These are phyloP conservation scores for Pipistrellus pygmaeus DNA, from an alignment of 2,797 vertebrate genomes.

Conservation along the genomic window DNA sequence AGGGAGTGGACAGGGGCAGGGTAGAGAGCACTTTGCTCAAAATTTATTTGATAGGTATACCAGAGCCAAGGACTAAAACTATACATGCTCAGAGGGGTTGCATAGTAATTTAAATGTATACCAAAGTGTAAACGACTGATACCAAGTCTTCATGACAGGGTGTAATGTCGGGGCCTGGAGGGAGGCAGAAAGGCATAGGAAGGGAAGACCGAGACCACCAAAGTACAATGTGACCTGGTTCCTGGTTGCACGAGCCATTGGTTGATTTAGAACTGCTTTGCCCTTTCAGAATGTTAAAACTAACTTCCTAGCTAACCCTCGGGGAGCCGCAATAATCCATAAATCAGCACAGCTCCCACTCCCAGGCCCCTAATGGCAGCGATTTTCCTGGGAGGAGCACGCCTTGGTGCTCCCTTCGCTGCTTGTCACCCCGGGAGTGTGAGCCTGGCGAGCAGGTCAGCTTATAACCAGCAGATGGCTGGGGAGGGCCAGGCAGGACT, in stretches of 20 bases:
- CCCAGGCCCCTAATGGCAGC: rapidly evolving
- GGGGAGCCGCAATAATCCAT: rapidly evolving
- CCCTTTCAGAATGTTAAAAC: neutral
- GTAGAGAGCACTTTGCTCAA: too few relatives aligned
- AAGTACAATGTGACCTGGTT: neutral
- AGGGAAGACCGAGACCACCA: neutral
- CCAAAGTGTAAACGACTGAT: neutral
- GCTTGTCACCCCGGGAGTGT: neutral
- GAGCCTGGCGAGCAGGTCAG: neutral
- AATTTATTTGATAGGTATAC: neutral
- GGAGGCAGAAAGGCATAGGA: neutral
- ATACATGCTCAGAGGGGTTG: neutral
- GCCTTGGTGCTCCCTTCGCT: rapidly evolving
- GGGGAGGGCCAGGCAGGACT: neutral
- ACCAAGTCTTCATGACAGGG: neutral
- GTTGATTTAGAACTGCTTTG: neutral
- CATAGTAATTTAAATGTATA: neutral
- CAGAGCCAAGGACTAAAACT: neutral
- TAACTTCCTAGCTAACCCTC: neutral
- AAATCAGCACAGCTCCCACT: neutral
- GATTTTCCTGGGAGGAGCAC: neutral
- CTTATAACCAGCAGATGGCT: neutral
- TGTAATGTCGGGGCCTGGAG: neutral
- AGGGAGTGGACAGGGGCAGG: neutral
- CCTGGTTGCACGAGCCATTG: neutral